Conservation (phyloP, 1,140 invertebrate genomes). For the Doryteuthis pealeii region DNA sequence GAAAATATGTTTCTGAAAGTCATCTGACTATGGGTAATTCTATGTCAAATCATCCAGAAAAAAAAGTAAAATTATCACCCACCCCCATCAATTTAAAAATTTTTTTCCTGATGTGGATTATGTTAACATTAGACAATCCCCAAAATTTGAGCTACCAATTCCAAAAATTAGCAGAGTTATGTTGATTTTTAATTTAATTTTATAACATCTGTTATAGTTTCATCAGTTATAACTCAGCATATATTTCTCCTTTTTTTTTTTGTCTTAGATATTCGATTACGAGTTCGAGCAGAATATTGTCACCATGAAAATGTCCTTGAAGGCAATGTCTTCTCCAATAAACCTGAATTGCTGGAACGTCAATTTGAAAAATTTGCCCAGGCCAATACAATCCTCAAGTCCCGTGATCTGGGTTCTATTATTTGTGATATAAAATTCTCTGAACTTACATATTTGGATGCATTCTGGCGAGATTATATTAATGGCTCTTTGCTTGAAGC, state of each 20-base stretch:
- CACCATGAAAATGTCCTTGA: slow-evolving; percentile 45
- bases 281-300: slow-evolving; percentile 48
- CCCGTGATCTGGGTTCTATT: slow-evolving; percentile 55
- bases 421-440: slow-evolving; percentile 60
- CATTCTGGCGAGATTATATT: slow-evolving; percentile 60
- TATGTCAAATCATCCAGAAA: too few relatives aligned
- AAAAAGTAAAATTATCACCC: too few relatives aligned
- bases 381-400: slow-evolving; percentile 53
- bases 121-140: too few relatives aligned
- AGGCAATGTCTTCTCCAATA: slow-evolving; percentile 49
- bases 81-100: too few relatives aligned
- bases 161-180: too few relatives aligned
- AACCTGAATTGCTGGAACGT: slow-evolving; percentile 47
- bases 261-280: slow-evolving; percentile 43
- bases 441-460: slow-evolving; percentile 58
- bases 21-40: too few relatives aligned
- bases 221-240: too few relatives aligned
- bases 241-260: background rate
- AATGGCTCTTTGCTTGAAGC: slow-evolving; percentile 58
- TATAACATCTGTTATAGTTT: too few relatives aligned
- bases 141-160: too few relatives aligned
- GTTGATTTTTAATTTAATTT: too few relatives aligned
- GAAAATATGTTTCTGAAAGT: too few relatives aligned
- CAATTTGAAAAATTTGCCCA: slow-evolving; percentile 57
- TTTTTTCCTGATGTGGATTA: too few relatives aligned